Base-by-base conservation (phyloP, 2,113 vertebrate genomes). In the Mormoops blainvillei region DNA sequence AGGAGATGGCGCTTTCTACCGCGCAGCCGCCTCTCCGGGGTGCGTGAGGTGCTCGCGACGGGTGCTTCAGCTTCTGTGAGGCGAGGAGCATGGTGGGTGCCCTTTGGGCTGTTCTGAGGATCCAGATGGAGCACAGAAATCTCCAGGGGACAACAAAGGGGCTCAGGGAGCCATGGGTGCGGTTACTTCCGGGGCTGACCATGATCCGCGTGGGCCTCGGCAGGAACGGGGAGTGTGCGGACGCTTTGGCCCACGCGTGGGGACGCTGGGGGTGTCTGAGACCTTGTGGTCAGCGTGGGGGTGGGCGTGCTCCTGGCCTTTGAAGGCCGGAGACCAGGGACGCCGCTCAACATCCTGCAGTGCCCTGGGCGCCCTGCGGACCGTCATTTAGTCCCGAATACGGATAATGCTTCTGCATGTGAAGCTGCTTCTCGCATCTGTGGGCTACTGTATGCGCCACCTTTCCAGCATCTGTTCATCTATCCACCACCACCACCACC, bases 281-380 rank as follows among this genome's bases (percentile, higher is more conserved):
- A 8, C n/a, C 16, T 28, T 14, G 41, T 20, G 14, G 65, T 56
- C 20, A 5, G 19, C 1, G 5, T 1, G 5, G 2, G 9, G 19
- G 36, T 0, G 28, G 4, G 9, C 0, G 33, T 61, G 65, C 20
- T 20, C 2, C 41, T 11, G 38, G 63, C 22, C 1, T 7, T 11
- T 31, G 18, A 7, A 1, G 9, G 19, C 16, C 7, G 22, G 52
- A 22, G n/a, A 22, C 48, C 70, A 43, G 28, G 15, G 45, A 33
- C 0, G 5, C 2, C 3, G 33, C 68, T 36, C 4, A 3, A 7
- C 24, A 18, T 19, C 41, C 26, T 4, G 2, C 1, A 10, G 19
- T 0, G n/a, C n/a, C 2, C n/a, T 1, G 26, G 26, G n/a, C 5
- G 0, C 12, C 56, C 45, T 9, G 5, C 36, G 38, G 33, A 70